Conservation (phyloP, 2,113 vertebrate genomes). For the Amazona guildingii region DNA sequence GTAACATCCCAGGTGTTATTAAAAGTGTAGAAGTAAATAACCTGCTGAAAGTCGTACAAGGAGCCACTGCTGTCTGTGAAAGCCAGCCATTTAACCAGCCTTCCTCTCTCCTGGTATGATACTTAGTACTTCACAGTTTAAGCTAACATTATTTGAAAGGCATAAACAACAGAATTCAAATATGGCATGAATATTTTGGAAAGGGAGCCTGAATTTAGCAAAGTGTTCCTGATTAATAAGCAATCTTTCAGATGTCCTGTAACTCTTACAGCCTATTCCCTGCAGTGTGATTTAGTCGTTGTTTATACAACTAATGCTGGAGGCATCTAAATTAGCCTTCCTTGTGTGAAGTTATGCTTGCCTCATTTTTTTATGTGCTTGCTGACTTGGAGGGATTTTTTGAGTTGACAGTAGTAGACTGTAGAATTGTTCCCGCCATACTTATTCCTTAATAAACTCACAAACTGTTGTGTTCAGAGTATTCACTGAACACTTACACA, state of each 20-base stretch:
- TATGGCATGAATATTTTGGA: neutral
- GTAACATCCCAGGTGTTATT: constrained; percentile 16
- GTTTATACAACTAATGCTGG: neutral
- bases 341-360: neutral
- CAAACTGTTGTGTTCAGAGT: neutral
- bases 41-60: neutral
- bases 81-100: neutral
- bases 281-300: neutral
- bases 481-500: neutral
- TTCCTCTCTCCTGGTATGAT: neutral
- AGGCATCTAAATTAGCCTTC: neutral
- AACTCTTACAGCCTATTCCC: neutral
- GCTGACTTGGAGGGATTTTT: neutral
- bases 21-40: constrained; percentile 11
- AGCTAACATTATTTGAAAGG: neutral
- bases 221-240: neutral
- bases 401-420: neutral
- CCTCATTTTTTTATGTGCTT: neutral
- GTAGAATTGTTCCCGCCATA: neutral
- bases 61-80: neutral
- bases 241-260: neutral
- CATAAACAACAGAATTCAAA: neutral
- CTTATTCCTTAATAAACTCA: neutral
- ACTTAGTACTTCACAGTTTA: neutral
- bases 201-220: neutral